These are phyloP conservation scores for Antheraea mylitta DNA, from an alignment of 1,140 invertebrate genomes.

Conservation along the genomic window DNA sequence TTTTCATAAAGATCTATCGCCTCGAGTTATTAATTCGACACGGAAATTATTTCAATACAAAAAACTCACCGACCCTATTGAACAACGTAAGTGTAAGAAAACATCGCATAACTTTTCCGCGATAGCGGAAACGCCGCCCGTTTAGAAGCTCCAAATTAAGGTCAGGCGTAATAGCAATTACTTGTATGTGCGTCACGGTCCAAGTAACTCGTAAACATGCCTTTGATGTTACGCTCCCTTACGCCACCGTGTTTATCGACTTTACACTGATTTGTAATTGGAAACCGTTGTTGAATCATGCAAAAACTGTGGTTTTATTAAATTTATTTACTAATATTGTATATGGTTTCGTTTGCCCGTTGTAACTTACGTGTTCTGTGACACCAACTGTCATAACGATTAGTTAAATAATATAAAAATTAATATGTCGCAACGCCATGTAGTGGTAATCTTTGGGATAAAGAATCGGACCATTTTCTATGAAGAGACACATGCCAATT, in stretches of 20 bases:
- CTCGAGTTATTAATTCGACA: neutral
- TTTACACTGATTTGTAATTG: slow-evolving; percentile 9
- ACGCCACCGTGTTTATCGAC: neutral
- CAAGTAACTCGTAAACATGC: slow-evolving; percentile 2
- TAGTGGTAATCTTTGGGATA: no score
- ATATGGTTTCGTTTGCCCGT: no score
- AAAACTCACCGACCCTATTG: neutral
- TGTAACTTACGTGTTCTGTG: no score
- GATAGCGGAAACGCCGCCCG: neutral
- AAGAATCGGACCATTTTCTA: no score
- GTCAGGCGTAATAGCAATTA: slow-evolving; percentile 9
- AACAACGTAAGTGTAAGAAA: neutral
- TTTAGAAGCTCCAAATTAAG: neutral
- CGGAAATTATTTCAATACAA: neutral
- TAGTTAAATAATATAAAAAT: no score
- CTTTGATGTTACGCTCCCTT: slow-evolving; percentile 10
- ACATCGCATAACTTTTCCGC: neutral
- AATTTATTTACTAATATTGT: neutral
- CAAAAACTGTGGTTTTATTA: neutral
- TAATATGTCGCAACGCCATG: no score
- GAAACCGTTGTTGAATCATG: neutral
- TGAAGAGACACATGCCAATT: no score
- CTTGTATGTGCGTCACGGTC: slow-evolving; percentile 5
- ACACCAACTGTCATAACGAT: no score
- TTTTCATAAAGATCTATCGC: no score